Conservation (phyloP, 2,888 invertebrate genomes). For the Schrankia costaestrigalis region DNA sequence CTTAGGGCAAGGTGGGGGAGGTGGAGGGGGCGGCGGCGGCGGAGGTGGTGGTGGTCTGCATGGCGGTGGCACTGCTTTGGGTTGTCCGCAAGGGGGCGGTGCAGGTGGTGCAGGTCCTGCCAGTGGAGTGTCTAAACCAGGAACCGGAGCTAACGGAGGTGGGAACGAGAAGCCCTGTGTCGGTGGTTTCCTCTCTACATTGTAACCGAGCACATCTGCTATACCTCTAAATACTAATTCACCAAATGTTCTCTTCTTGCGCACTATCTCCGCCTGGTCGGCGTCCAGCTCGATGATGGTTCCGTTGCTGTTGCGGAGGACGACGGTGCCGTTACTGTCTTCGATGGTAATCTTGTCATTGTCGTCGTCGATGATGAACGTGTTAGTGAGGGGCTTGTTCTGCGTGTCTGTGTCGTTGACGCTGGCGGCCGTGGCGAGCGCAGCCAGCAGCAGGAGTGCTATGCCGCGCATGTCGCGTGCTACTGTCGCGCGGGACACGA, state of each 20-base stretch:
- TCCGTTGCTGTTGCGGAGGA: conserved; percentile 34
- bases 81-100: conserved; percentile 39
- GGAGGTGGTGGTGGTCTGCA: conserved; percentile 25
- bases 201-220: conserved; percentile 75
- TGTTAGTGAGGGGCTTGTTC: conserved; percentile 20
- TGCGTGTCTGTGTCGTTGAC: conserved; percentile 15
- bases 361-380: conserved; percentile 25
- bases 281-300: conserved; percentile 45
- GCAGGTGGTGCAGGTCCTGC: conserved; percentile 36
- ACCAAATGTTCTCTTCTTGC: conserved; percentile 75
- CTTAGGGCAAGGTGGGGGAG: conserved; percentile 55
- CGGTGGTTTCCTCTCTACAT: conserved; percentile 60
- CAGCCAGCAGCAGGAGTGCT: conserved; percentile 44
- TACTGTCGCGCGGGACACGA: conserved; percentile 61
- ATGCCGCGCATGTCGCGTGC: conserved; percentile 65
- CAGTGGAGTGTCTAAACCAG: conserved; percentile 45
- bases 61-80: conserved; percentile 37
- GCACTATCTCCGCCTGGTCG: conserved; percentile 59
- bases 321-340: conserved; percentile 19
- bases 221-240: conserved; percentile 74
- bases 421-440: conserved; percentile 31
- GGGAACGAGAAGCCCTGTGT: conserved; percentile 57
- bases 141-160: conserved; percentile 68
- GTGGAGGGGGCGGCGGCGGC: conserved; percentile 39
- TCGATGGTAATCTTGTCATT: conserved; percentile 37